These are phyloP conservation scores for Platorchestia sp. DNA, from an alignment of 1,140 invertebrate species.

Conservation along the genomic window DNA sequence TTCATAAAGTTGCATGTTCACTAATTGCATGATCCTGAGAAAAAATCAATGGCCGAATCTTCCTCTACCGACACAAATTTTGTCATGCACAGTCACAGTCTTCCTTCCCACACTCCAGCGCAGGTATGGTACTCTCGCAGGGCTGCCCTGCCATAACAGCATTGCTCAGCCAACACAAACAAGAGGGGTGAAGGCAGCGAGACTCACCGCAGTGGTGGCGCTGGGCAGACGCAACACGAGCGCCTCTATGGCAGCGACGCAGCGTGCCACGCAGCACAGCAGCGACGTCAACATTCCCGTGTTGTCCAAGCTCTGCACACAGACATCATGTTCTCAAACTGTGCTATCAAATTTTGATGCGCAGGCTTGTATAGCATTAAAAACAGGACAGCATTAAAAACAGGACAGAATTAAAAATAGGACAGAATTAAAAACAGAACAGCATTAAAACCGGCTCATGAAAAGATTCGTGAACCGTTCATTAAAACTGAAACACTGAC, in stretches of 20 bases:
- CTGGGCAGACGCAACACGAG: background rate
- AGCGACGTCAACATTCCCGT: background rate
- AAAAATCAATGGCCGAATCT: too few species aligned
- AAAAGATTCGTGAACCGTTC: background rate
- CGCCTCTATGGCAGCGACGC: background rate
- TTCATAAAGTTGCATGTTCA: too few species aligned
- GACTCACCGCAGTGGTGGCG: background rate
- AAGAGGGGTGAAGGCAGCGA: background rate
- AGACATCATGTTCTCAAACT: background rate
- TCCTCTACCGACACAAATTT: too few species aligned
- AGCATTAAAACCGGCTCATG: background rate
- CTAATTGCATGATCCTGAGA: too few species aligned
- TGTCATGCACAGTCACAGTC: too few species aligned
- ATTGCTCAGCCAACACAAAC: background rate
- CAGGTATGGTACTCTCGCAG: too few species aligned
- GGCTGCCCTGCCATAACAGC: too few species aligned
- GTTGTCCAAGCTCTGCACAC: background rate
- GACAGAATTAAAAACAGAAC: too few species aligned
- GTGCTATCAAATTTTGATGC: background rate
- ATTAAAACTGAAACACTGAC: too few species aligned
- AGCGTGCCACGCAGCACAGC: conserved; percentile 16
- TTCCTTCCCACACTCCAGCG: too few species aligned
- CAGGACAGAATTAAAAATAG: too few species aligned
- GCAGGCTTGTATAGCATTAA: background rate
- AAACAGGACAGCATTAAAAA: too few species aligned